Conservation (phyloP, 2,888 invertebrate genomes). For the Sarcophaga caerulescens region DNA sequence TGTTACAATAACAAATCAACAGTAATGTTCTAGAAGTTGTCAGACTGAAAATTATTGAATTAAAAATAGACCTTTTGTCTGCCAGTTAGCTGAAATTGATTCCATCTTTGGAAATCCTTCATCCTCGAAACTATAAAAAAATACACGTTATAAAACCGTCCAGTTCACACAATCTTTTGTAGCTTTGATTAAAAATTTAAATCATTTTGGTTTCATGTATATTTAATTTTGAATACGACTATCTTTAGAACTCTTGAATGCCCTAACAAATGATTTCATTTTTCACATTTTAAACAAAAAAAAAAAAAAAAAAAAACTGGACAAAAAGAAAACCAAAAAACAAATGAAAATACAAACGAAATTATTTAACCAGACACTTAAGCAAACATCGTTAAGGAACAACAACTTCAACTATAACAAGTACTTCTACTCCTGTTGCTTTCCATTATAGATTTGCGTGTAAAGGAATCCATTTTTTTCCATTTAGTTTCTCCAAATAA, state of each 20-base stretch:
- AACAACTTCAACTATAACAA: conserved; percentile 19
- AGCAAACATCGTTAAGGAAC: conserved; percentile 11
- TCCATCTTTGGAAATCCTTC: no score
- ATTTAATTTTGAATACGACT: conserved; percentile 24
- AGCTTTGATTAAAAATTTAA: no score
- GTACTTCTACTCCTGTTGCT: conserved; percentile 53
- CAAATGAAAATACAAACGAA: conserved; percentile 26
- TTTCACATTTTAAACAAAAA: no score
- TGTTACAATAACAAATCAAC: no score
- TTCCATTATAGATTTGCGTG: conserved; percentile 48
- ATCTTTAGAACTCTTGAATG: background rate
- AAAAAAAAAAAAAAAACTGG: conserved; percentile 13
- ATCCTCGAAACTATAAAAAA: no score
- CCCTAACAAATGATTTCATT: conserved; percentile 37
- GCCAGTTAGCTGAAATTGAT: no score
- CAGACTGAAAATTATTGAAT: no score
- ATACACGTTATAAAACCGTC: no score
- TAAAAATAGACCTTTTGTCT: no score
- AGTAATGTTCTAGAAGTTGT: no score
- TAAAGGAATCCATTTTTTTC: background rate
- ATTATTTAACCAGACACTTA: conserved; percentile 13
- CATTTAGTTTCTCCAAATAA: no score
- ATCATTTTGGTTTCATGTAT: background rate
- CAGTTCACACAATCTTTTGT: no score
- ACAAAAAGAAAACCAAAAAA: background rate